Base-by-base conservation (phyloP, 2,797 vertebrate species). In the Gymnodraco acuticeps region DNA sequence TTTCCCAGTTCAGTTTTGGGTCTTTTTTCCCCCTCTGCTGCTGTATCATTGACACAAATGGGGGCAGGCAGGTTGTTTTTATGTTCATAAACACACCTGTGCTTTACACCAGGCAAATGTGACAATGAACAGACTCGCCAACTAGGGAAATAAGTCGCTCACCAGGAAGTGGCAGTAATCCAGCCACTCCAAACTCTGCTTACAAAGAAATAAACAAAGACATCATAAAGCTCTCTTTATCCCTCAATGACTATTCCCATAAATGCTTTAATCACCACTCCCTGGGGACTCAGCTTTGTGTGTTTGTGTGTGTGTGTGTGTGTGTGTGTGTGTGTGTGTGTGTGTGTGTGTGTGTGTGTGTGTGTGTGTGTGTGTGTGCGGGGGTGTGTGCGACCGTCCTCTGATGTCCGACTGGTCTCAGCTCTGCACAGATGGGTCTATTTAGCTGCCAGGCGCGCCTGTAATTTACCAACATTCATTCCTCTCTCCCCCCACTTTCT, bases 171-270 rank as follows among this genome's bases (percentile, higher is more conserved):
- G 91, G 90, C 87, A 80, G 82, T 87, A 90, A 92, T 93, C 92
- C 92, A 90, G 88, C 81, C 87, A 90, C 92, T 93, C 89, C 88
- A 89, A 91, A 89, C 88, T 91, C 84, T 84, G 84, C 84, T 83
- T 80, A 86, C 87, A 93, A 93, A 95, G 93, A 95, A 95, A 95
- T 95, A 94, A 94, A 95, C 93, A 94, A 89, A 93, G 88, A 89
- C 89, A 87, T 89, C 83, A 93, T 93, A 94, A 95, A 94, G 85
- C 91, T 81, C 89, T 90, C 91, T 93, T 94, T 93, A 94, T 94
- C 92, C 87, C 90, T 92, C 84, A 87, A 90, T 93, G 92, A 93
- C 93, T 94, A 93, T 92, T 92, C 92, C 84, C 91, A 93, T 93
- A 92, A 93, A 94, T 88, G 93, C 91, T 92, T 88, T 93, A 92